These are phyloP conservation scores for Solenopsis fugax DNA, from an alignment of 1,140 invertebrate genomes.

Conservation along the genomic window DNA sequence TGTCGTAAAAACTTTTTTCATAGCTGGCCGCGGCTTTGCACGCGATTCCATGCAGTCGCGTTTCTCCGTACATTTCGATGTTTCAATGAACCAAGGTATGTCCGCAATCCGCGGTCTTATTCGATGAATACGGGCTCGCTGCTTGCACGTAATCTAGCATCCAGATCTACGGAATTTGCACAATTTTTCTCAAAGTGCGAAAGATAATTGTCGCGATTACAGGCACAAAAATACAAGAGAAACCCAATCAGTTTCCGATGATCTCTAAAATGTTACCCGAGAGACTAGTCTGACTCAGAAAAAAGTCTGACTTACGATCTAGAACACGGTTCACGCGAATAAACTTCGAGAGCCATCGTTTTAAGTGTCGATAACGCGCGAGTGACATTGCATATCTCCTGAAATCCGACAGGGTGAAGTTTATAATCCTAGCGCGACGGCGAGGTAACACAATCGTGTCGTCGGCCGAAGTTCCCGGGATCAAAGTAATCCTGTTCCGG, in stretches of 20 bases:
- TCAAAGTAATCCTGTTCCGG: constrained; percentile 69
- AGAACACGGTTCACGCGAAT: not conserved
- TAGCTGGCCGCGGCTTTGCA: constrained; percentile 56
- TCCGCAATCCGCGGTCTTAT: not conserved
- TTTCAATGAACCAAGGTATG: constrained; percentile 55
- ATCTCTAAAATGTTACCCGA: not conserved
- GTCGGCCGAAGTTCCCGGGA: constrained; percentile 37
- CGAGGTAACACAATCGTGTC: constrained; percentile 19
- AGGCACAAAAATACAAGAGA: not conserved
- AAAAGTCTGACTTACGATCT: not conserved
- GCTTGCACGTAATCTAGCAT: not conserved
- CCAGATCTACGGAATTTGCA: not conserved
- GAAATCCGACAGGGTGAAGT: constrained; percentile 36
- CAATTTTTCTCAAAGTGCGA: not conserved
- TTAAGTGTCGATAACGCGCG: not conserved
- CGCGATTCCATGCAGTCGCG: not conserved
- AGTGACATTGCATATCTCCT: constrained; percentile 31
- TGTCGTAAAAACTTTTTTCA: constrained; percentile 75
- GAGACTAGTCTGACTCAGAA: not conserved
- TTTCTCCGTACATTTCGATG: constrained; percentile 22
- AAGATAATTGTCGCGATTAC: not conserved
- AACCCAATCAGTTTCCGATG: not conserved
- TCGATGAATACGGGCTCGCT: not conserved
- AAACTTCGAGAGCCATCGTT: not conserved
- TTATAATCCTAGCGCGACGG: constrained; percentile 64